phyloP scores from a whole-genome alignment of 2,113 vertebrate genomes.

The Scomber japonicus region DNA sequence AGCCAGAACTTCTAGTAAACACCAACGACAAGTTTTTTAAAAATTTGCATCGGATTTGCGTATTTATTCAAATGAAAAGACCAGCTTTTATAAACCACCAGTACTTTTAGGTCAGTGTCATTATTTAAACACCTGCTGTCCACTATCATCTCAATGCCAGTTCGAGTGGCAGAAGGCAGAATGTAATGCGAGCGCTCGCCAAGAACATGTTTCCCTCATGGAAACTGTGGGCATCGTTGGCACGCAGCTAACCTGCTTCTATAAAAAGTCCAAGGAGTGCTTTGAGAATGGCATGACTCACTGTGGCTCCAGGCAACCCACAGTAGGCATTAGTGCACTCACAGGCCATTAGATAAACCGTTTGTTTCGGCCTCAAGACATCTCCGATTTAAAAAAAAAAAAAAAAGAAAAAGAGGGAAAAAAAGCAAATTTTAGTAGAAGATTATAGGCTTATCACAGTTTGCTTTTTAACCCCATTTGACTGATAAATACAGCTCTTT shows the following conservation, averaged over 20 bases:
- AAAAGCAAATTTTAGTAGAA: background rate
- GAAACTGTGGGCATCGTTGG: constrained; percentile 62
- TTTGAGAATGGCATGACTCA: constrained; percentile 64
- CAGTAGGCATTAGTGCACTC: constrained; percentile 52
- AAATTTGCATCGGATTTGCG: background rate
- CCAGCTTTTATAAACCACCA: background rate
- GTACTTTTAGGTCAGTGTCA: constrained; percentile 15
- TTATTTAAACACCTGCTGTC: constrained; percentile 38
- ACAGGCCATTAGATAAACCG: constrained; percentile 58
- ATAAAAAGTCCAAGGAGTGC: constrained; percentile 59
- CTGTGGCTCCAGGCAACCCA: constrained; percentile 47
- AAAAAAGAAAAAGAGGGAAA: too few species aligned
- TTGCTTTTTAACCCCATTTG: constrained; percentile 5
- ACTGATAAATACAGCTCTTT: background rate
- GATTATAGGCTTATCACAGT: constrained; percentile 32
- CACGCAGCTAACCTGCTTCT: constrained; percentile 61
- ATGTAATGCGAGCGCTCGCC: constrained; percentile 28
- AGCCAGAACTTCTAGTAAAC: background rate
- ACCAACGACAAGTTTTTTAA: background rate
- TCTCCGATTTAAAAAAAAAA: constrained; percentile 2
- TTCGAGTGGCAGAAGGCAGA: constrained; percentile 45
- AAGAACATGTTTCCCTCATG: constrained; percentile 45
- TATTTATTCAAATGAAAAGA: background rate
- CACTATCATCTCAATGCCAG: constrained; percentile 5
- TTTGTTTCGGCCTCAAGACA: constrained; percentile 51